Evolutionary conservation across 2,888 invertebrate species (phyloP), one percentile per base, ranked within the genome.

Genomic region (Orthosia cruda): DNA sequence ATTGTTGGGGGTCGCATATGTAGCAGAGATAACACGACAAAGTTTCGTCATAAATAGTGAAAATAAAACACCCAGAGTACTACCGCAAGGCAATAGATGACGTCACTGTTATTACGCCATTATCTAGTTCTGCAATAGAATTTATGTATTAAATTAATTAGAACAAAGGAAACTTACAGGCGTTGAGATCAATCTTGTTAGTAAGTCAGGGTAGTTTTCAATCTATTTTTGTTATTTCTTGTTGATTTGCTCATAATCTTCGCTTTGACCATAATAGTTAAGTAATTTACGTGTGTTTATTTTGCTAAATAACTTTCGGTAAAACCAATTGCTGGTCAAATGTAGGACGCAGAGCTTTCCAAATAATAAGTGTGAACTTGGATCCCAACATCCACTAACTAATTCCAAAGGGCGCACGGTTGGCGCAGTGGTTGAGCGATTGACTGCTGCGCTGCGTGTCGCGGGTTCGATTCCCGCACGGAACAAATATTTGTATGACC

Each of bases 1-100:
- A 78, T 20, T 65, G 32, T 80, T 62, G 20, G 23, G 62, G 61
- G 18, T 32, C 15, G 23, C 61, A 7, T 66, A 66, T 52, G 47
- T 49, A 61, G 11, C 45, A 13, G 26, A 32, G 57, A n/a, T n/a
- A 32, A 40, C 32, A 52, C 18, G 50, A 61, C 32, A 32, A 80
- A 73, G 59, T 75, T 81, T 52, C 15, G 12, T 54, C 65, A 65
- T 74, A 81, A 26, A 69, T 68, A 75, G 15, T 40, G 18, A 58
- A 50, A 70, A 66, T 69, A 81, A 54, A 63, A 54, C n/a, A 59
- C 20, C n/a, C 50, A 47, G 2, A 64, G 16, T 18, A 32, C 0
- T 0, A 45, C 40, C 15, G 47, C 64, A 81, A 76, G 67, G 64
- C 57, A 81, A 58, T 32, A 23, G 5, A 7, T 61, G 82, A 70